phyloP scores from a whole-genome alignment of 2,797 vertebrate species.

The Hapalemur alaotrensis region DNA sequence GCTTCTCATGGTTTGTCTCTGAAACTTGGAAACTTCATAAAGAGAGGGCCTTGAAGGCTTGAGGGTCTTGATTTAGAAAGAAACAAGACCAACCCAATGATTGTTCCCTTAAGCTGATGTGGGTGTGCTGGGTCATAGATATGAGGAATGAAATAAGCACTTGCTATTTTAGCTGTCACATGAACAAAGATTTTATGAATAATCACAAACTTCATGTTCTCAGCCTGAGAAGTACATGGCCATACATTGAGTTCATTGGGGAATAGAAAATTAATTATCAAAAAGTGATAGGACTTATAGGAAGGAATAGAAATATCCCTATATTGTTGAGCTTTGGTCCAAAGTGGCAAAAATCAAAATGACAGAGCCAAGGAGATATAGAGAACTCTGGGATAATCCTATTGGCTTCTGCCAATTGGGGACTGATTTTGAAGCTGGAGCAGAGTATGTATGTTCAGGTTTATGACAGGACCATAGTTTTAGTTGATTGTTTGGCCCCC shows the following conservation, averaged over 20 bases:
- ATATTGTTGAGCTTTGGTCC: not conserved
- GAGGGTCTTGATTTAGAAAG: not conserved
- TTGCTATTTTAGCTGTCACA: not conserved
- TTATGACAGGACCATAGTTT: not conserved
- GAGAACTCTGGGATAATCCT: not conserved
- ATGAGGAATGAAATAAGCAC: not conserved
- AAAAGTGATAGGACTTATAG: not conserved
- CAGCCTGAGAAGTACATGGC: not conserved
- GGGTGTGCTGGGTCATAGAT: not conserved
- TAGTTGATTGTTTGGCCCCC: not conserved
- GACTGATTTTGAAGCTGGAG: not conserved
- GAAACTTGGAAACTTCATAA: not conserved
- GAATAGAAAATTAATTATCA: constrained; percentile 29
- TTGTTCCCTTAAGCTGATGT: not conserved
- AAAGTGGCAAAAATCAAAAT: not conserved
- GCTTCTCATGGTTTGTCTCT: not conserved
- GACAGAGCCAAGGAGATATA: not conserved
- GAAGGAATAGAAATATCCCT: not conserved
- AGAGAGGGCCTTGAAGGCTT: not conserved
- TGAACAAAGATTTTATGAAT: not conserved
- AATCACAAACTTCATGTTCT: not conserved
- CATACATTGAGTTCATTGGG: not conserved
- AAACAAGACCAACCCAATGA: not conserved
- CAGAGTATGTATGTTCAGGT: not conserved
- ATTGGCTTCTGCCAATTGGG: not conserved